Base-by-base conservation (phyloP, 2,797 vertebrate genomes). In the Otus scops region DNA sequence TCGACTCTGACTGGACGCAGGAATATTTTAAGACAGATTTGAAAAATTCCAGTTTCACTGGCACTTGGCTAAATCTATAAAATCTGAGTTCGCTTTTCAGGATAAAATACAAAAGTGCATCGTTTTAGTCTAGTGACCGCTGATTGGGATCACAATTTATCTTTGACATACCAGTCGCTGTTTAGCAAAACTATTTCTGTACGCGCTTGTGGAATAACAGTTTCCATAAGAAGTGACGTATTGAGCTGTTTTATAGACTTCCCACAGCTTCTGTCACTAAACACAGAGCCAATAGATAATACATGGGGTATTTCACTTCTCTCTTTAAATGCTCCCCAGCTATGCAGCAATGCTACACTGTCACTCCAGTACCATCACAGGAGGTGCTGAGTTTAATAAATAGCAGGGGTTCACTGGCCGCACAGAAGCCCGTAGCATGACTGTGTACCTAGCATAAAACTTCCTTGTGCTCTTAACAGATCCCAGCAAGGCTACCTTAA, bases 191-290 rank as follows among this genome's bases (percentile, higher is more conserved):
- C 74, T 89, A 76, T 87, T 92, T 92, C 88, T 91, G 78, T 91
- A 79, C 11, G 10, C 76, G 88, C 39, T 76, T 70, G 38, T 45
- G 45, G 89, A 76, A 88, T 88, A 85, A 70, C 70, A 63, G 92
- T 92, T 95, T 89, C 89, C 75, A 23, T 84, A 92, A 92, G 67
- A 89, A 94, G 74, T 91, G 88, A 94, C 21, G 17, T 91, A 85
- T 93, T 93, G 64, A 88, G 78, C 85, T 89, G 85, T 79, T 95
- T 85, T 84, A 34, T 59, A 83, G 77, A 69, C 89, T 88, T 89
- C 87, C 89, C 91, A 89, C 78, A 85, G 88, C 73, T 91, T 93
- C 90, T 95, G 89, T 94, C 76, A 80, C 69, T 73, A 77, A 95
- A 92, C 75, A 68, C 68, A n/a, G 48, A 87, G 60, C 77, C 78